Conservation (phyloP, 1,140 invertebrate genomes). For the Drosophila mojavensis region DNA sequence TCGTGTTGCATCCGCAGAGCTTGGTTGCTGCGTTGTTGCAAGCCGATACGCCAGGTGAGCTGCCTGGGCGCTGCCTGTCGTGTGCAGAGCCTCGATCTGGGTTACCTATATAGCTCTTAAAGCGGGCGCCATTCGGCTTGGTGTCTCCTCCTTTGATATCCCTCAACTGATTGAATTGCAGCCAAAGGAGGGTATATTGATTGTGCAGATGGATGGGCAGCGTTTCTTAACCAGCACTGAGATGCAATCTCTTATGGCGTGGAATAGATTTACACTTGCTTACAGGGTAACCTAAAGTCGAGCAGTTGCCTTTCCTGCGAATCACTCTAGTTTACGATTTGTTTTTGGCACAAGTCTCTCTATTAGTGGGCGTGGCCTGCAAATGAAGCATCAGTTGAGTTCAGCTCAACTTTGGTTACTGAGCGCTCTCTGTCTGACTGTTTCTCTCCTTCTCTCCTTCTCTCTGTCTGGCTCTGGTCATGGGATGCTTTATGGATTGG, state of each 20-base stretch:
- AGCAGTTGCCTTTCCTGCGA: background rate
- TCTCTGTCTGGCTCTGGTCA: slow-evolving; percentile 5
- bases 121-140: slow-evolving; percentile 44
- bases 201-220: too few relatives aligned
- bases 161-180: background rate
- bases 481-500: slow-evolving; percentile 46
- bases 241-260: too few relatives aligned
- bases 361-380: slow-evolving; percentile 11
- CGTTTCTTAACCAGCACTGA: too few relatives aligned
- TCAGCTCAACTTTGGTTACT: slow-evolving; percentile 2
- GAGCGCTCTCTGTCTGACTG: background rate
- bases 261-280: background rate
- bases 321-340: slow-evolving; percentile 10
- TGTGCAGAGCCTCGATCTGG: slow-evolving; percentile 57
- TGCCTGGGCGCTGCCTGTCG: slow-evolving; percentile 28
- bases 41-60: slow-evolving; percentile 43
- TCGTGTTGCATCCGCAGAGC: slow-evolving; percentile 29
- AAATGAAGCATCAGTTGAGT: slow-evolving; percentile 16
- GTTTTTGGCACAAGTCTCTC: background rate
- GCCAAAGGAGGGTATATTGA: too few relatives aligned
- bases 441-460: too few relatives aligned
- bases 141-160: slow-evolving; percentile 4
- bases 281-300: background rate
- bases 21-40: slow-evolving; percentile 28
- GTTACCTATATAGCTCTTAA: slow-evolving; percentile 58